Conservation (phyloP, 92 coral and sea anemone genomes). For the Palythoa grandiflora region DNA sequence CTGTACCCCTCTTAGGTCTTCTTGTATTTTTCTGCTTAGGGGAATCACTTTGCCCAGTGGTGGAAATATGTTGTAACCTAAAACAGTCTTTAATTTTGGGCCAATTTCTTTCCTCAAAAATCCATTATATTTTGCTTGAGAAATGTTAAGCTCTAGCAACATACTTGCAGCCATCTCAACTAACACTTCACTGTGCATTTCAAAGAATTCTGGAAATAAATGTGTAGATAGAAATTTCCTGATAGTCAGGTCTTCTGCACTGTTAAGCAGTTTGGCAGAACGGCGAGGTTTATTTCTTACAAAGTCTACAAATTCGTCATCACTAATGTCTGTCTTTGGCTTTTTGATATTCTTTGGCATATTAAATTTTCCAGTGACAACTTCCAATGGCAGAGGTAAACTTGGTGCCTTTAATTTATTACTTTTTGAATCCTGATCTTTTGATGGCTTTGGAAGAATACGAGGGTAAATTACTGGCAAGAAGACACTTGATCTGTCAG, state of each 20-base stretch:
- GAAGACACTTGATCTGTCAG: not conserved
- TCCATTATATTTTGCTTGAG: conserved; percentile 18
- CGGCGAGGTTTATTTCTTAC: conserved; percentile 29
- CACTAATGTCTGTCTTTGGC: conserved; percentile 5
- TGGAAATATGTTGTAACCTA: conserved; percentile 45
- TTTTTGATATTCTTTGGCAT: conserved; percentile 8
- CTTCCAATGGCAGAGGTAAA: conserved; percentile 30
- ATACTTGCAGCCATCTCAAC: conserved; percentile 3
- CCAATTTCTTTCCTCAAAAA: conserved; percentile 44
- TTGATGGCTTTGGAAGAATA: conserved; percentile 33
- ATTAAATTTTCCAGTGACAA: conserved; percentile 25
- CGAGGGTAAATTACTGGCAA: conserved; percentile 25
- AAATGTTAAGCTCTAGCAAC: conserved; percentile 13
- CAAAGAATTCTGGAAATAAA: conserved; percentile 34
- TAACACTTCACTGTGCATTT: not conserved
- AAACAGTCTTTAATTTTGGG: conserved; percentile 15
- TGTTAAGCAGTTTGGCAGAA: conserved; percentile 19
- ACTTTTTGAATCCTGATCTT: not conserved
- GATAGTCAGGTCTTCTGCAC: conserved; percentile 33
- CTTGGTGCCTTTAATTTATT: conserved; percentile 18
- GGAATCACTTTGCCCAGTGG: conserved; percentile 10
- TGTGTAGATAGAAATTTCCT: conserved; percentile 39
- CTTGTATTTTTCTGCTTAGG: not conserved
- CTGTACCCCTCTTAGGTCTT: not conserved
- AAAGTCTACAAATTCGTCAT: conserved; percentile 34